Conservation (phyloP, 2,797 vertebrate species). For the Sebastiscus tertius region DNA sequence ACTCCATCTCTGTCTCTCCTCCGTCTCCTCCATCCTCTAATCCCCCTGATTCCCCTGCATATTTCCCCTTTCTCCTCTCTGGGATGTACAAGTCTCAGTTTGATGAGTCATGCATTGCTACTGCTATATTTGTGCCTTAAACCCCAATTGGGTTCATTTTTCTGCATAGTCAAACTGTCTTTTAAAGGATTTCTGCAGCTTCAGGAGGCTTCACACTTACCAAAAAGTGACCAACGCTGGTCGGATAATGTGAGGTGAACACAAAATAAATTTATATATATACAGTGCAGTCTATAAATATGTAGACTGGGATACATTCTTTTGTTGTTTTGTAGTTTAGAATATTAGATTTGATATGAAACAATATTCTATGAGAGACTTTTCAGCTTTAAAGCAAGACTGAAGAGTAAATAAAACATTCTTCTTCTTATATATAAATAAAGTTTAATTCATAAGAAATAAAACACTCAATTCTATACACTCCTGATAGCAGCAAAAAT, state of each 20-base stretch:
- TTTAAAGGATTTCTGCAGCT: conserved; percentile 51
- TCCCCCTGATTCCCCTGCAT: conserved; percentile 36
- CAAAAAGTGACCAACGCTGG: neutral
- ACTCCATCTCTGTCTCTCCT: conserved; percentile 18
- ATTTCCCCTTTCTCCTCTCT: conserved; percentile 35
- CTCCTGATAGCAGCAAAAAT: too few species aligned
- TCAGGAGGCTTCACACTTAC: conserved; percentile 24
- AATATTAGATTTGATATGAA: neutral
- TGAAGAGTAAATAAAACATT: neutral
- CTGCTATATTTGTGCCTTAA: conserved; percentile 44
- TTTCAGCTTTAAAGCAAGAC: neutral
- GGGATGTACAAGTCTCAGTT: conserved; percentile 36
- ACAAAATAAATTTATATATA: neutral
- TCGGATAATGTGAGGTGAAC: conserved; percentile 11
- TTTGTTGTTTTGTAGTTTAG: neutral
- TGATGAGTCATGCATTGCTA: conserved; percentile 65
- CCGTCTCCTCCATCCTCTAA: conserved; percentile 37
- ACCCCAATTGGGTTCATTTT: conserved; percentile 26
- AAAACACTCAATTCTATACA: neutral
- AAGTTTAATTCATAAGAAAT: neutral
- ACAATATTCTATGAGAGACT: neutral
- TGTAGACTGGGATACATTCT: neutral
- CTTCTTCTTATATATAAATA: neutral
- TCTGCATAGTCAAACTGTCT: conserved; percentile 34
- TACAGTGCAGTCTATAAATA: conserved; percentile 10